Evolutionary conservation across 92 coral and sea anemone species (phyloP), one percentile per base, ranked within the genome.

Genomic region (Siderastrea radians): DNA sequence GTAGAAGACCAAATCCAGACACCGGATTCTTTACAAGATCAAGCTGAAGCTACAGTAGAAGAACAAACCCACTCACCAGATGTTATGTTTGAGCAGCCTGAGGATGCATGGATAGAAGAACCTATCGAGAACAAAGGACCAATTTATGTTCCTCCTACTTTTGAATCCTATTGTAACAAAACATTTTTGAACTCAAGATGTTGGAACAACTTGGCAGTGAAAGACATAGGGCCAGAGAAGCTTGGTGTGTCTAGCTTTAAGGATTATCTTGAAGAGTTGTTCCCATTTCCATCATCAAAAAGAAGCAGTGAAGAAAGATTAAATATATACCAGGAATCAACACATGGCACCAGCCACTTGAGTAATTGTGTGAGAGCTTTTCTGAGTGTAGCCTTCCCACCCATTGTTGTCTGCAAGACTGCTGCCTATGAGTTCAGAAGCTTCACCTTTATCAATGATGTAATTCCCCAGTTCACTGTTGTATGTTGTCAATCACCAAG

Each of bases 331-430:
- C 44, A 55, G 66, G 11, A 49, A 16, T 54, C 80, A 19, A 49
- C 62, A 6, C 16, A 38, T 43, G 7, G 66, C 54, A 55, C 80
- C 13, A 75, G 80, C 48, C 49, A 75, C 16, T 75, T 43, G 55
- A 75, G 12, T 6, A 75, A 75, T 66, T 75, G 80, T 46, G 66
- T 75, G 65, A 75, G 66, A 19, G 80, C 67, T 54, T 75, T 57
- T 16, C 48, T 75, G 15, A 55, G 17, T 66, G 55, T 54, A 49
- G 67, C 80, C 80, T 75, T 75, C 80, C 80, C 80, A 75, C 80
- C 80, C 17, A 38, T 75, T 59, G 48, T 3, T 4, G 80, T 75
- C 13, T 75, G 66, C 66, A 9, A 16, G 19, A 66, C 67, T 55
- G 67, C 80, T 3, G 66, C 68, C 16, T 54, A 75, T 54, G 80